Evolutionary conservation across 2,797 vertebrate genomes (phyloP), one percentile per base, ranked within the genome.

Genomic region (Crax fasciolata): DNA sequence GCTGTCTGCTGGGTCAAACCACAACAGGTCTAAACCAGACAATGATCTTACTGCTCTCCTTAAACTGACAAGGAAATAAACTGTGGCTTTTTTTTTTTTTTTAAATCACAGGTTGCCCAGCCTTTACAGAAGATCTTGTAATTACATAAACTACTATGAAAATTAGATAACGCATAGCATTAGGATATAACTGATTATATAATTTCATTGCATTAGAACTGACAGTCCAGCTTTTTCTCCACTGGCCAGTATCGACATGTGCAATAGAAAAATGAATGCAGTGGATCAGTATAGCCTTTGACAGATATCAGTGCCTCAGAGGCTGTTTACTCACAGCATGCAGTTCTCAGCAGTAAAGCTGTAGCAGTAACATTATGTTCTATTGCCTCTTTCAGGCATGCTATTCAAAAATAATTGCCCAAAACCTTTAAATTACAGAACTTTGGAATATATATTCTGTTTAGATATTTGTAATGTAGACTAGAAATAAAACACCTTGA

Each of bases 241-340:
- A 46, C 84, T 90, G 52, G 61, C 25, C 48, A 76, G 39, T 86
- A 93, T 79, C 4, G 93, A 94, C 83, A 65, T 28, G 61, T 82
- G 89, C 70, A 72, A 90, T 84, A 81, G 89, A 84, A 93, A 94
- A 97, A 80, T 89, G 48, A 94, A 92, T 68, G 90, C 72, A 92
- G 43, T 74, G 13, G 11, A 90, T 92, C 74, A 61, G 71, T n/a
- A 79, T 9, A 80, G 61, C 57, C 85, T 61, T 80, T 91, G 83
- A 89, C 83, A 95, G 79, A 88, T 79, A 82, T 16, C 55, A 48
- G 67, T 35, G 84, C 85, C 78, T 62, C 71, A 46, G 88, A 83
- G 87, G 28, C 86, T 62, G 43, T 27, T 91, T 65, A 86, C 66
- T 30, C 63, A 71, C 49, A 89, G 49, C 4, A 4, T n/a, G 67